Base-by-base conservation (phyloP, 2,797 vertebrate species). In the Zalophus californianus region DNA sequence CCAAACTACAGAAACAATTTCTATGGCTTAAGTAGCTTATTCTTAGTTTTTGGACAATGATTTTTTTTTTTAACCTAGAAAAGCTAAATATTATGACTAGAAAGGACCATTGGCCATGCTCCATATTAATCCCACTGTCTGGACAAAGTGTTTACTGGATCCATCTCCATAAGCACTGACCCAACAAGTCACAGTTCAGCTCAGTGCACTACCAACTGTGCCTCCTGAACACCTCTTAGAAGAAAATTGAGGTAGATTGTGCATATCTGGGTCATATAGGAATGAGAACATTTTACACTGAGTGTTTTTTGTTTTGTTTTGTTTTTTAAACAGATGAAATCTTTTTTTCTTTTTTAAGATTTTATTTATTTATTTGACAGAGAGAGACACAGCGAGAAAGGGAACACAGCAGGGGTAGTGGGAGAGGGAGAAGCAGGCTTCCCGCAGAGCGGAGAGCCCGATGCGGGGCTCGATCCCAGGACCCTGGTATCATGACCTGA, bases 81-180 rank as follows among this genome's bases (percentile, higher is more conserved):
- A 48, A 96, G 73, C 86, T 96, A 97, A 96, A 84, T 93, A 77
- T 84, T 97, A 83, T 88, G 44, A 93, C 60, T 75, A 8, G 27
- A 48, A 96, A 89, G 50, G 20, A 75, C 48, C 32, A 78, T 10
- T 96, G 72, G 62, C 66, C 27, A 68, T 87, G 32, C 35, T 90
- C 25, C 29, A 32, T 80, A 88, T 96, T 96, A 95, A 85, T 85
- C 77, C 38, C 58, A 88, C 56, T 78, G 23, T 88, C 41, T 88
- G 83, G 50, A 86, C 50, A 78, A 95, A 35, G 20, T 66, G 48
- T 72, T 96, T 89, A 82, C n/a, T 91, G 66, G n/a, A 68, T 68
- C 41, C 38, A 21, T 62, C 48, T 92, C 79, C 56, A 70, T 12
- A 50, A 79, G 52, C 14, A 25, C 80, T 91, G 68, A n/a, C 68